Evolutionary conservation across 2,113 vertebrate genomes (phyloP).

Genomic region (Microtus montanus): DNA sequence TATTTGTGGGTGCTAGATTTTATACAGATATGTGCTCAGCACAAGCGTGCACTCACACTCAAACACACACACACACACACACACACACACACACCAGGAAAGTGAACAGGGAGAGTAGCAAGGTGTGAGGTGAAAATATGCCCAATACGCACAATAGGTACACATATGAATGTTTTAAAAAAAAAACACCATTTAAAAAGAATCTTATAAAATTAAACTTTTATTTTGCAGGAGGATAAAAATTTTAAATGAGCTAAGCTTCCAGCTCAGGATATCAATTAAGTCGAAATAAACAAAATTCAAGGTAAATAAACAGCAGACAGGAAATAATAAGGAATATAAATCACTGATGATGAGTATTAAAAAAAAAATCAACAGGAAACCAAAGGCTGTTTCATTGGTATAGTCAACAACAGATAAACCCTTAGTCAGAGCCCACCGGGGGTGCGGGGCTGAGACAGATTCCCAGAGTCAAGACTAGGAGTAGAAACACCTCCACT

Average conservation of each 20-base stretch:
- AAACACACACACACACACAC: too few relatives aligned
- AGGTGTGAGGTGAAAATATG: too few relatives aligned
- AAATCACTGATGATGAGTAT: slow-evolving; percentile 21
- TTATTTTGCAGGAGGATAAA: slow-evolving; percentile 20
- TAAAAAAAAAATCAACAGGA: neutral
- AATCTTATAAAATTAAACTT: neutral
- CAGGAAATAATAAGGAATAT: neutral
- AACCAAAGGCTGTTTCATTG: neutral
- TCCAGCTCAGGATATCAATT: slow-evolving; percentile 36
- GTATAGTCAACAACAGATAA: slow-evolving; percentile 25
- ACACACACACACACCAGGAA: too few relatives aligned
- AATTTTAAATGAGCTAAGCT: slow-evolving; percentile 8
- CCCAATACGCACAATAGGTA: too few relatives aligned
- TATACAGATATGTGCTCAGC: neutral
- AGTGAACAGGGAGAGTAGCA: too few relatives aligned
- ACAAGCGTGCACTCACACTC: neutral
- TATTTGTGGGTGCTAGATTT: neutral
- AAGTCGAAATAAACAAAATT: slow-evolving; percentile 19
- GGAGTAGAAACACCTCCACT: neutral
- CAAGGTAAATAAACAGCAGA: neutral
- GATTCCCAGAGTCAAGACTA: neutral
- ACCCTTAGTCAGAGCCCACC: neutral
- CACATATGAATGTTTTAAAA: too few relatives aligned
- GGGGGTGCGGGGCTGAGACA: neutral
- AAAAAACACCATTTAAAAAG: too few relatives aligned